Evolutionary conservation across 2,888 invertebrate genomes (phyloP).

Genomic region (Macroteleia sp.): DNA sequence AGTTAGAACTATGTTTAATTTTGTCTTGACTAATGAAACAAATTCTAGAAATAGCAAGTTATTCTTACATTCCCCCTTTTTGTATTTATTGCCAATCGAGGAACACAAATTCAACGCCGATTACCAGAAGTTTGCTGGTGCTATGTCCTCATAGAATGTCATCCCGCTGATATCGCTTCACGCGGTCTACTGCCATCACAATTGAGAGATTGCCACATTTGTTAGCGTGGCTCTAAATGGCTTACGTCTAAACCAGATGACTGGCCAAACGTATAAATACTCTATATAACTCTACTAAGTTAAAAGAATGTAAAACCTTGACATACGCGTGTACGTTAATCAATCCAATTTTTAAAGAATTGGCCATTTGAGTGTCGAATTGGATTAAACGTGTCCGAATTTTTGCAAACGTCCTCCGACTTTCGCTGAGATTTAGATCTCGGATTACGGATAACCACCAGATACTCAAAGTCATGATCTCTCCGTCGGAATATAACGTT

Average conservation of each 20-base stretch:
- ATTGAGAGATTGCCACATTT: background rate
- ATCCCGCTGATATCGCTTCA: background rate
- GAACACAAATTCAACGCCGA: constrained; percentile 70
- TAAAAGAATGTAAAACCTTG: background rate
- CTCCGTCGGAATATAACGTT: background rate
- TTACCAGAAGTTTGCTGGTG: constrained; percentile 28
- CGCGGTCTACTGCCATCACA: background rate
- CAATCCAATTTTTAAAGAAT: background rate
- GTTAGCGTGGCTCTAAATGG: background rate
- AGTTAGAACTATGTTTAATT: too few relatives aligned
- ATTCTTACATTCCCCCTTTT: background rate
- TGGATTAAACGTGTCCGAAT: background rate
- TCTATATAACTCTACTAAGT: too few relatives aligned
- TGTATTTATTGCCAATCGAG: constrained; percentile 71
- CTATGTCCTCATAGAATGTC: background rate
- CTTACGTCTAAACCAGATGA: background rate
- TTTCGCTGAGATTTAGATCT: background rate
- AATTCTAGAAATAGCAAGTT: background rate
- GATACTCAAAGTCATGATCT: background rate
- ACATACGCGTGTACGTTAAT: background rate
- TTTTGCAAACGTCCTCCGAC: background rate
- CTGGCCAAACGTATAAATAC: background rate
- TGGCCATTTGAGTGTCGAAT: background rate
- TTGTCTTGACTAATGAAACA: background rate
- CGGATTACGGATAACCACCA: background rate